Percentiles rank a stretch among this genome's conserved stretches.
Conservation (phyloP, 2,113 vertebrate species). For the Myiopsitta monachus region DNA sequence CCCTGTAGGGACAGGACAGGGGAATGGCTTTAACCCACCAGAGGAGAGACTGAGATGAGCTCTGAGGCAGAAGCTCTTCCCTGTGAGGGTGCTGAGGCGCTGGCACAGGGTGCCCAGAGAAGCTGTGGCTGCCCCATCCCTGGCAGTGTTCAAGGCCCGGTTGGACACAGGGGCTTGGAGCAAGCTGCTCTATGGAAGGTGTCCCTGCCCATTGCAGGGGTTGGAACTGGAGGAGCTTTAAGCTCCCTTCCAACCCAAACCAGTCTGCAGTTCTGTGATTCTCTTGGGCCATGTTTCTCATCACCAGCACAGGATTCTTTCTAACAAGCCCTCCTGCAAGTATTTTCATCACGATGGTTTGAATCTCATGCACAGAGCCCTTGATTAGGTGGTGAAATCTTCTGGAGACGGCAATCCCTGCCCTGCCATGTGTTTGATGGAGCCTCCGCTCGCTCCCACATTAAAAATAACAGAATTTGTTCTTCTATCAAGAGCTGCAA, state of each 20-base stretch:
- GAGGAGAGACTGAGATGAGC: neutral
- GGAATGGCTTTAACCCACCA: neutral
- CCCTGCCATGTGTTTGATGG: neutral
- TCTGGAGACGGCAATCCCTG: neutral
- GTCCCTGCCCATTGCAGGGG: neutral
- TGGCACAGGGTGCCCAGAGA: no score
- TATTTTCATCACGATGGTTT: neutral
- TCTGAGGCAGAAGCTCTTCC: neutral
- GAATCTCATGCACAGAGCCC: neutral
- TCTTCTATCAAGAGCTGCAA: neutral
- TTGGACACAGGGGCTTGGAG: neutral
- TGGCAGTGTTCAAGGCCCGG: no score
- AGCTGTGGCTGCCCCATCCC: no score
- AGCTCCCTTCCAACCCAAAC: neutral
- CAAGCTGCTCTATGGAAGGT: neutral
- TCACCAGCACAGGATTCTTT: neutral
- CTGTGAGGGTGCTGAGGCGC: no score
- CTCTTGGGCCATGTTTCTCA: neutral
- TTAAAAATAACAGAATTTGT: neutral
- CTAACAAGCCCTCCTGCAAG: neutral
- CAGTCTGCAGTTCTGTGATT: neutral
- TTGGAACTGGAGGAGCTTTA: neutral
- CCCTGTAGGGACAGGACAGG: neutral
- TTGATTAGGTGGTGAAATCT: slow-evolving; percentile 30
- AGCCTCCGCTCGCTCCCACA: neutral